A percentile compares a stretch with the other conserved stretches of the same genome.
Conservation (phyloP, 2,113 vertebrate genomes). For the Plestiodon gilberti region DNA sequence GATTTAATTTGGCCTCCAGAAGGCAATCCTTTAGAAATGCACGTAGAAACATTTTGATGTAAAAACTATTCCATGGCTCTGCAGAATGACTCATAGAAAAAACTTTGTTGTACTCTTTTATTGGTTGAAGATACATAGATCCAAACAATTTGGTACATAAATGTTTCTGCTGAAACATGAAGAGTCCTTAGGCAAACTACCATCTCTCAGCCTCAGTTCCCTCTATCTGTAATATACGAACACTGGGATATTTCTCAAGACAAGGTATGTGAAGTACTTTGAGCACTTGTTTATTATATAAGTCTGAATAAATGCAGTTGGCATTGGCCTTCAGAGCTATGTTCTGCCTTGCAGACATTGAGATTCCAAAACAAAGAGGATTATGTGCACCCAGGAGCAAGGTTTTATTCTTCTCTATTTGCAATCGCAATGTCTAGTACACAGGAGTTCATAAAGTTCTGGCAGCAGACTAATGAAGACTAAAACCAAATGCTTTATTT, state of each 20-base stretch:
- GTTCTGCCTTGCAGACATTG: background rate
- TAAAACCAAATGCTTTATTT: background rate
- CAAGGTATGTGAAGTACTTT: background rate
- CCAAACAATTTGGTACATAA: background rate
- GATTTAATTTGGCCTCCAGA: background rate
- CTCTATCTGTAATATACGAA: background rate
- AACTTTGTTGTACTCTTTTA: background rate
- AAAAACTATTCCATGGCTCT: background rate
- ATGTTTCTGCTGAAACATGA: background rate
- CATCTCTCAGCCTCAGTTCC: background rate
- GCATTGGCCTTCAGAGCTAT: background rate
- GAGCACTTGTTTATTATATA: background rate
- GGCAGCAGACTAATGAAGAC: background rate
- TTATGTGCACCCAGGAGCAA: background rate
- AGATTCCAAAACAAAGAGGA: background rate
- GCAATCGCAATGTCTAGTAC: fast-evolving
- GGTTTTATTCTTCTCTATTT: background rate
- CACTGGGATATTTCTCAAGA: background rate
- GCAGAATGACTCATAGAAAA: background rate
- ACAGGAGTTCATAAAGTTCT: fast-evolving
- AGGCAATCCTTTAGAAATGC: background rate
- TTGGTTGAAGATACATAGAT: background rate
- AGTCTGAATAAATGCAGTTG: background rate
- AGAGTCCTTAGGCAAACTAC: background rate
- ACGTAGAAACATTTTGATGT: background rate